Percentiles rank a stretch among this genome's conserved stretches.
Conservation (phyloP, 2,113 vertebrate species). For the Lepisosteus oculatus region DNA sequence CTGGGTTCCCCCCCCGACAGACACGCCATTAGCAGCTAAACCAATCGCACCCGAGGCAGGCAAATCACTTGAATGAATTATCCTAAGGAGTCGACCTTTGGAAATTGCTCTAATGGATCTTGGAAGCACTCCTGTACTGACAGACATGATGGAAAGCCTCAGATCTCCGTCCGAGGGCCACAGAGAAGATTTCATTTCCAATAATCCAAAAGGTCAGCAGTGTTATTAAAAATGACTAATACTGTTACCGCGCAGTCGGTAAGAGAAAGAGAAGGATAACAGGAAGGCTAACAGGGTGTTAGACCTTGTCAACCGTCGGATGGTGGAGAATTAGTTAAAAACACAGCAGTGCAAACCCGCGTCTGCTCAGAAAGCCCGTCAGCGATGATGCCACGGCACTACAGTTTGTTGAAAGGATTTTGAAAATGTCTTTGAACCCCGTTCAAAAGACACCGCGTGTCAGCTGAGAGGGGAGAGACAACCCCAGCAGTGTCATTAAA, state of each 20-base stretch:
- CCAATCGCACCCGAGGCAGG: slow-evolving; percentile 33
- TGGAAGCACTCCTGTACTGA: slow-evolving; percentile 19
- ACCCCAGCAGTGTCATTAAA: background rate
- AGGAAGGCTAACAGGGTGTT: background rate
- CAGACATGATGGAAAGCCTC: slow-evolving; percentile 24
- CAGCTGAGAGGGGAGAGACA: too few species aligned
- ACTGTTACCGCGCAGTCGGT: slow-evolving; percentile 18
- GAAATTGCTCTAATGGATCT: slow-evolving; percentile 22
- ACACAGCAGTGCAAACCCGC: background rate
- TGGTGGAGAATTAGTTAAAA: background rate
- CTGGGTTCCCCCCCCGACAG: too few species aligned
- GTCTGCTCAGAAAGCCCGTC: too few species aligned
- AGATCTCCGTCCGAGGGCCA: slow-evolving; percentile 38
- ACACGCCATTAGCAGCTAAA: slow-evolving; percentile 52
- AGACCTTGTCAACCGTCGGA: background rate
- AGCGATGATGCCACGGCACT: too few species aligned
- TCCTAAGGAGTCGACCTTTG: slow-evolving; percentile 13
- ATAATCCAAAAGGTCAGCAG: slow-evolving; percentile 51
- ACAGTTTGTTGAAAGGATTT: too few species aligned
- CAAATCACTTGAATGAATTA: slow-evolving; percentile 40
- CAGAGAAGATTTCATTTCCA: slow-evolving; percentile 49
- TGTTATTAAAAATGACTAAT: slow-evolving; percentile 53
- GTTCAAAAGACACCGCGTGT: background rate
- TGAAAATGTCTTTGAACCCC: slow-evolving; percentile 6
- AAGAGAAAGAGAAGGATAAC: background rate